Evolutionary conservation across 2,888 invertebrate species (phyloP), one percentile per base, ranked within the genome.

Genomic region (Mamestra brassicae): DNA sequence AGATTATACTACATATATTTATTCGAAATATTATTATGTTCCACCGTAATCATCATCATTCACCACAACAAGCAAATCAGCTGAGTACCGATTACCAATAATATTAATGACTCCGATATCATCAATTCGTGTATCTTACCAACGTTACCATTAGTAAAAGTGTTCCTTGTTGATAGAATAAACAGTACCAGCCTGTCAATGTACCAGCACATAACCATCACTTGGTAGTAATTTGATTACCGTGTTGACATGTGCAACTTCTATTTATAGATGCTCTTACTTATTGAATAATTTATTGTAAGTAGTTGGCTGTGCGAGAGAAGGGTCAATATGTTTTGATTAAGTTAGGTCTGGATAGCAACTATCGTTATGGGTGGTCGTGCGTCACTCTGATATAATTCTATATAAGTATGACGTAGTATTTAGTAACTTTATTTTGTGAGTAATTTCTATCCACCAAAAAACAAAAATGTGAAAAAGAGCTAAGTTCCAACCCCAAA

Each of bases 121-220:
- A 65, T 54, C 62, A 52, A 73, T 70, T 63, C 11, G 55, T 65
- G 15, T 60, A 54, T 13, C 26, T 38, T 17, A 36, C 11, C 5
- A 15, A 55, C n/a, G 6, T 60, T 50, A 58, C 52, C 50, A 83
- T 81, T 78, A 78, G 66, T 60, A n/a, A 47, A 72, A 81, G 84
- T 83, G 66, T 78, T 70, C 54, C 7, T n/a, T 83, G 79, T 73
- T 63, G 79, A 60, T 70, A 73, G 17, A 83, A 60, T 67, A 60
- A 73, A 78, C 69, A 78, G 50, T 36, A 38, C 1, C n/a, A n/a
- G n/a, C n/a, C n/a, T n/a, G n/a, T 45, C 36, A 11, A 63, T 38
- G 38, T 45, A 50, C 11, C 10, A 36, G 45, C 57, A 47, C 50
- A 34, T 55, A 47, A 60, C 50, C 50, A 65, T 72, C 47, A 72